phyloP scores from a whole-genome alignment of 2,797 vertebrate genomes.

The Notoglanidium macrostoma region DNA sequence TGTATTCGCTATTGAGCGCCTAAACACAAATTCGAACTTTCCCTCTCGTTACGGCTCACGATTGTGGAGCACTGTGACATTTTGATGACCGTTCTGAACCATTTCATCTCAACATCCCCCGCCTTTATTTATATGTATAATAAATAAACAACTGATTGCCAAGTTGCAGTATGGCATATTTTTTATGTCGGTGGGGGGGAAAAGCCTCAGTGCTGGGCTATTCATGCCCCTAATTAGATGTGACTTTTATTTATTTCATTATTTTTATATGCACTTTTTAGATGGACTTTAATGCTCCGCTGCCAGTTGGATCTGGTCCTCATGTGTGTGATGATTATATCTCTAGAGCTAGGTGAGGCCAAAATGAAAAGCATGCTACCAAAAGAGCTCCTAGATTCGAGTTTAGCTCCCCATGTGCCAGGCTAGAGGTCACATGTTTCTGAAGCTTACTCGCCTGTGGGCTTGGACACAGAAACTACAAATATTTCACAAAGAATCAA shows the following conservation, averaged over 20 bases:
- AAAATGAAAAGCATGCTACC: slow-evolving; percentile 48
- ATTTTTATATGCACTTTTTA: slow-evolving; percentile 4
- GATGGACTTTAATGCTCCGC: slow-evolving; percentile 13
- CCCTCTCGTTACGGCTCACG: not conserved
- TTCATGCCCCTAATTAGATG: slow-evolving; percentile 17
- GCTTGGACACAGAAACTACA: slow-evolving; percentile 46
- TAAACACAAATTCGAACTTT: not conserved
- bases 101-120: not conserved
- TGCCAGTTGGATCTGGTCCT: slow-evolving; percentile 36
- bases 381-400: slow-evolving; percentile 28
- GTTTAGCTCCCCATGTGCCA: slow-evolving; percentile 16
- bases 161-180: not conserved
- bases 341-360: slow-evolving; percentile 33
- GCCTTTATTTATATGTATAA: not conserved
- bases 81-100: not conserved
- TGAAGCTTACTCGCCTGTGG: slow-evolving; percentile 47
- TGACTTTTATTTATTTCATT: slow-evolving; percentile 21
- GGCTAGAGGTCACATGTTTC: slow-evolving; percentile 39
- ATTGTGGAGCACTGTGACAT: not conserved
- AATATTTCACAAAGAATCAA: slow-evolving; percentile 50
- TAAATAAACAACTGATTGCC: slow-evolving; percentile 13
- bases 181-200: not conserved
- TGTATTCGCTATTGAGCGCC: not conserved
- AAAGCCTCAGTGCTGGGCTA: not conserved
- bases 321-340: slow-evolving; percentile 49